Percentiles rank a stretch among this genome's conserved stretches.
Conservation (phyloP, 2,797 vertebrate genomes). For the Yasuhikotakia modesta region DNA sequence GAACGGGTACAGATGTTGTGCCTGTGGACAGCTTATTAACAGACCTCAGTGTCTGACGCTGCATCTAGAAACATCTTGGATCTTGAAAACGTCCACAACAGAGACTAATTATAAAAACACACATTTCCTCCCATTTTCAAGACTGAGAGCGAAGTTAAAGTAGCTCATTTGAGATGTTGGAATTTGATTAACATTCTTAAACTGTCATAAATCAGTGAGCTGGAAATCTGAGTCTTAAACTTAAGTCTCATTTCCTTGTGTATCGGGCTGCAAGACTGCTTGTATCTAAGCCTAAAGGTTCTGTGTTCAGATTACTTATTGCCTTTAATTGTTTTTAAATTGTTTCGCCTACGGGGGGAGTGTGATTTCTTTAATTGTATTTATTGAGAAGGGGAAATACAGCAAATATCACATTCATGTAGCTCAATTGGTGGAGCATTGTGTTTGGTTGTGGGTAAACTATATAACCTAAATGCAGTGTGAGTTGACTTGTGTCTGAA, state of each 20-base stretch:
- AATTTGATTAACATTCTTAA: slow-evolving; percentile 29
- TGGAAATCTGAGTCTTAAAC: not conserved
- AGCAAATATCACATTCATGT: too few species aligned
- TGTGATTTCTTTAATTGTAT: too few species aligned
- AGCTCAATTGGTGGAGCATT: too few species aligned
- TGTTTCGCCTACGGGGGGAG: not conserved
- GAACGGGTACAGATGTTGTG: slow-evolving; percentile 77
- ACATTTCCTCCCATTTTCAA: slow-evolving; percentile 36
- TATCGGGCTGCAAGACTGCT: not conserved
- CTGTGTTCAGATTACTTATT: not conserved
- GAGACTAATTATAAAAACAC: slow-evolving; percentile 59
- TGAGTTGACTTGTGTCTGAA: not conserved
- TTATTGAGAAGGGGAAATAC: too few species aligned
- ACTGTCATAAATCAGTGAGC: not conserved
- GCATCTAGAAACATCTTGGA: slow-evolving; percentile 63
- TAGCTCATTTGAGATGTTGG: slow-evolving; percentile 37
- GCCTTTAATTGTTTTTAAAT: not conserved
- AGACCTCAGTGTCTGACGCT: slow-evolving; percentile 66
- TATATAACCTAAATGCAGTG: too few species aligned
- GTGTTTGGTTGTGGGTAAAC: too few species aligned
- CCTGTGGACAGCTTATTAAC: slow-evolving; percentile 70
- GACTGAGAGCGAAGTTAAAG: not conserved
- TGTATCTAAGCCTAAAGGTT: not conserved
- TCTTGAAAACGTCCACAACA: slow-evolving; percentile 55
- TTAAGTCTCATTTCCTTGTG: not conserved